Evolutionary conservation across 1,140 invertebrate genomes (phyloP), one percentile per base, ranked within the genome.

Genomic region (Habropoda laboriosa): DNA sequence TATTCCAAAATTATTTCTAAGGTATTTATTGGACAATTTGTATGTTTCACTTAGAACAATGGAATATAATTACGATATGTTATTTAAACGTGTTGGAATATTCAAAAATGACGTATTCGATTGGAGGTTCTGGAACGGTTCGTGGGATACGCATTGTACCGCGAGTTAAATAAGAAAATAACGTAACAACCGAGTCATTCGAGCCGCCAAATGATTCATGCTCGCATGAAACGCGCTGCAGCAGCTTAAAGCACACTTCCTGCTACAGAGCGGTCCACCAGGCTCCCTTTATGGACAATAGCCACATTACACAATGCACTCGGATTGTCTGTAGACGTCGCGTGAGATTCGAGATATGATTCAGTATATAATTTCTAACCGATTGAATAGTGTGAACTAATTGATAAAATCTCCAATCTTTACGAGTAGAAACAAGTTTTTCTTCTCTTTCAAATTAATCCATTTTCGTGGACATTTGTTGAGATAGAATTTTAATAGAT

Each of bases 201-300:
- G 38, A 63, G 68, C 40, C 68, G 57, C 58, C 47, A 73, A 73
- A 79, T 73, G 76, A 73, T 73, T 73, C 68, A 79, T 72, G 58
- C 76, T 53, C 47, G 76, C 38, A 27, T 45, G 68, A 63, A 73
- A 79, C 68, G 58, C 47, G 58, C 68, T 45, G 55, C 75, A 60
- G 74, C 53, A 60, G 74, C 53, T 82, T 80, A 79, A 80, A 72
- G 42, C 55, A 58, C 76, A 51, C 76, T 84, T 84, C 82, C 82
- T 83, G 82, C 81, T 53, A 42, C 51, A 13, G 60, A 38, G 21
- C 42, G 63, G 47, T 51, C 40, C 74, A 51, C 42, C 40, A n/a
- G n/a, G 40, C 61, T 68, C 81, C 35, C 81, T 84, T 84, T 70
- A 74, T 53, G 76, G 49, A 75, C 63, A 79, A 83, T 74, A 57